Base-by-base conservation (phyloP, 1,140 invertebrate genomes). In the Hetaerina americana region DNA sequence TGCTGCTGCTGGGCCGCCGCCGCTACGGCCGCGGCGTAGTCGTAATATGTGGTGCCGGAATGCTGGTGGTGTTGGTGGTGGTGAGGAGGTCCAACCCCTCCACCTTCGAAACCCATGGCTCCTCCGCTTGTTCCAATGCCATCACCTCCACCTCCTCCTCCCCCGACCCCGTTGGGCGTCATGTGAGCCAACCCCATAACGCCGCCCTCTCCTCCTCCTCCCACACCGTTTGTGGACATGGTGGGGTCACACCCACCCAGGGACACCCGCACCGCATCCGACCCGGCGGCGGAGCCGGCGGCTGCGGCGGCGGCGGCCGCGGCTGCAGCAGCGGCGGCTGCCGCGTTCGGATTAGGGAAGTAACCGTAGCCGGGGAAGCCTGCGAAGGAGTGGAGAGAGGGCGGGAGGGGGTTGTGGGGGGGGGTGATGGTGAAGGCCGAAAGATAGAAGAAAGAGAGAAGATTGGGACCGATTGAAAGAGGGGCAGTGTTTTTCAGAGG, bases 331-430 rank as follows among this genome's bases (percentile, higher is more conserved):
- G 72, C 73, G 24, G 75, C 72, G 49, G 73, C 74, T 70, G 76
- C 75, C 71, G 76, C 75, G 57, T 77, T 73, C 69, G 79, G 77
- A 29, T 77, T 74, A 57, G 79, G 78, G 74, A 80, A 78, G 76
- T 79, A 80, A 73, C 78, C 77, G 75, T 79, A 81, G 72, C 79
- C 78, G 49, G 80, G 78, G 74, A 79, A 81, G 49, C 80, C 79
- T 79, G 75, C 26, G 74, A 73, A 73, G 66, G 69, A 69, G 70
- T n/a, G 70, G 27, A 71, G 49, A 72, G 31, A 28, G 71, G 68
- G 68, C 66, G 25, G 18, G 31, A 68, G n/a, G n/a, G n/a, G n/a
- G n/a, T n/a, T n/a, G n/a, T n/a, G n/a, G n/a, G n/a, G 66, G 25
- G 27, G 66, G 27, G 22, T 26, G 49, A 68, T 27, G 66, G 25